Conservation (phyloP, 2,113 vertebrate genomes). For the Chionis minor region DNA sequence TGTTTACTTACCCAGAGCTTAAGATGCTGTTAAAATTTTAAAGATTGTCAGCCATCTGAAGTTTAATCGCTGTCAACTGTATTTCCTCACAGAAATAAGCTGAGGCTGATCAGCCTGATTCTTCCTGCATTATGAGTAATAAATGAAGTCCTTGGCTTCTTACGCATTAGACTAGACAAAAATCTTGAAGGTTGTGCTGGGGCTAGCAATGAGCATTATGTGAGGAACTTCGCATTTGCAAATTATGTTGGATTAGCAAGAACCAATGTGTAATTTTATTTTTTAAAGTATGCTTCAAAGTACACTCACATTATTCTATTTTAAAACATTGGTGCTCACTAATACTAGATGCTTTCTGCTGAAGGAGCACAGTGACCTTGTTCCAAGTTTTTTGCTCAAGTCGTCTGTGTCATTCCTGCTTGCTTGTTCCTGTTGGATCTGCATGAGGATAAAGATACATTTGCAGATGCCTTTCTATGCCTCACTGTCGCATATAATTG, state of each 20-base stretch:
- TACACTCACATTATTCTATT: not conserved
- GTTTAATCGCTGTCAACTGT: not conserved
- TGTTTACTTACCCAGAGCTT: not conserved
- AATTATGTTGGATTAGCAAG: not conserved
- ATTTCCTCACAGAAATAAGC: not conserved
- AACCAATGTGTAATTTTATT: not conserved
- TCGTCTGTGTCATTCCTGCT: not conserved
- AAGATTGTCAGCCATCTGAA: not conserved
- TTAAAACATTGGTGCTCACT: not conserved
- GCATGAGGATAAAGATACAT: not conserved
- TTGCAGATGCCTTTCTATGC: not conserved
- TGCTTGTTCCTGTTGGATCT: constrained; percentile 4
- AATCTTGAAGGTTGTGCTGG: not conserved
- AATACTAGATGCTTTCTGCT: not conserved
- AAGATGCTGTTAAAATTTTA: not conserved
- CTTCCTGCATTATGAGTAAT: not conserved
- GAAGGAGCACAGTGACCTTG: not conserved
- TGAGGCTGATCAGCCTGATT: not conserved
- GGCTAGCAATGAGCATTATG: not conserved
- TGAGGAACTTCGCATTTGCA: not conserved
- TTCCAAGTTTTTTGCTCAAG: not conserved
- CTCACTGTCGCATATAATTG: not conserved
- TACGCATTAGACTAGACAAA: not conserved
- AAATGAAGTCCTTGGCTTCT: not conserved
- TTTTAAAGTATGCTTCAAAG: not conserved